These are phyloP conservation scores for Trichoplax adhaerens DNA, from an alignment of 37 sponge, comb jelly and placozoan genomes.

Conservation along the genomic window DNA sequence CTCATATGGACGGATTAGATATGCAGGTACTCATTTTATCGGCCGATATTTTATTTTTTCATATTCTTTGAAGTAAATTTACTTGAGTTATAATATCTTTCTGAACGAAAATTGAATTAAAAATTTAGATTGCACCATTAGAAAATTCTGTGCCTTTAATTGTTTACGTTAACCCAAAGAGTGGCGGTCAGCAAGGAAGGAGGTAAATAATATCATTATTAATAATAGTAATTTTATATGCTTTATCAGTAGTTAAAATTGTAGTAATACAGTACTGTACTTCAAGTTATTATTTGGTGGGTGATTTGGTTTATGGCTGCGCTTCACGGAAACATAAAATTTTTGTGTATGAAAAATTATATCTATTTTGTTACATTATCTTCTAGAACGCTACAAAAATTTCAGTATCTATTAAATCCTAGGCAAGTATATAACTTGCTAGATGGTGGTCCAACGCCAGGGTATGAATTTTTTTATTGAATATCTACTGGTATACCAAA, in stretches of 20 bases:
- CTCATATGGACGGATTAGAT: not conserved
- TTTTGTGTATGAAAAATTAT: not conserved
- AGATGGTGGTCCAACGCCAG: slow-evolving; percentile 67
- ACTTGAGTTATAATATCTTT: too few species aligned
- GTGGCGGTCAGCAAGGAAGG: slow-evolving; percentile 81
- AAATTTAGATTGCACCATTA: too few species aligned
- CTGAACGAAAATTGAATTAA: too few species aligned
- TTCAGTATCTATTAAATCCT: slow-evolving; percentile 67
- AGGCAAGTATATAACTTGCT: slow-evolving; percentile 69
- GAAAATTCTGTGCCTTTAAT: slow-evolving; percentile 39
- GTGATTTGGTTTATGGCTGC: too few species aligned
- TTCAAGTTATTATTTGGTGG: too few species aligned
- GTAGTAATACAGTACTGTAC: too few species aligned
- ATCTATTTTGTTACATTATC: not conserved
- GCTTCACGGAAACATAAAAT: too few species aligned
- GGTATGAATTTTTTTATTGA: slow-evolving; percentile 14
- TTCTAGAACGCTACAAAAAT: slow-evolving; percentile 17
- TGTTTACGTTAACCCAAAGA: slow-evolving; percentile 64
- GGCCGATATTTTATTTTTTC: too few species aligned
- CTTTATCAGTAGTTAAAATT: too few species aligned
- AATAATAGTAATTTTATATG: too few species aligned
- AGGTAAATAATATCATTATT: slow-evolving; percentile 5
- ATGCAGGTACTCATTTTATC: not conserved
- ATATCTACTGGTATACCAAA: not conserved
- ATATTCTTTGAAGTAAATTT: too few species aligned